Evolutionary conservation across 1,140 invertebrate genomes (phyloP), one percentile per base, ranked within the genome.

Genomic region (Tribolium castaneum): DNA sequence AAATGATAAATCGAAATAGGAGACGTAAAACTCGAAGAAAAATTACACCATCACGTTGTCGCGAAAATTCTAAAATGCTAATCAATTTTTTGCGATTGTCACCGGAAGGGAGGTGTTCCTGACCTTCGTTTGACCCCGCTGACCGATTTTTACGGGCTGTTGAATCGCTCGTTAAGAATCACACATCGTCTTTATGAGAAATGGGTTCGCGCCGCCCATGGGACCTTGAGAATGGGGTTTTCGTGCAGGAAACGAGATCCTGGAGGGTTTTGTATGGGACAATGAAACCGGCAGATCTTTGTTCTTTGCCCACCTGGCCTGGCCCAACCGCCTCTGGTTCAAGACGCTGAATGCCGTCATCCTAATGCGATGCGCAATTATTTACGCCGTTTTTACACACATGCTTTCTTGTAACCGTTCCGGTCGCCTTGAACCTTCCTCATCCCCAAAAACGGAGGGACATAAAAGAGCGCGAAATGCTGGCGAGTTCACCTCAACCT

Each of bases 371-470:
- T 50, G 59, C 75, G 75, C 70, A 77, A 77, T 77, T 77, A 77
- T 77, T 77, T 77, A 77, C 75, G 75, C 75, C 50, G 62, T 77
- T 77, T 77, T 77, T 77, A 71, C 66, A 72, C 66, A 59, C 59
- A 66, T 35, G 59, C 25, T 66, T 13, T 30, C 30, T 30, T 13
- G 25, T 19, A 52, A 19, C 51, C 51, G 51, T 52, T 52, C 51
- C 51, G 16, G n/a, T 66, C 30, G 30, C 59, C 59, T 66, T 66
- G 59, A 66, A 66, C 59, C 12, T 22, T 34, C 25, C 59, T 14
- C 59, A 35, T 35, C 59, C 59, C 54, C 7, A 45, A 45, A 45
- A 45, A 7, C n/a, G 12, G 52, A 22, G 54, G 54, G 39, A 45
- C 25, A 30, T 30, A 30, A 30, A 30, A 30, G 39, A 9, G 39